Conservation (phyloP, 2,888 invertebrate species). For the Philereme transversata region DNA sequence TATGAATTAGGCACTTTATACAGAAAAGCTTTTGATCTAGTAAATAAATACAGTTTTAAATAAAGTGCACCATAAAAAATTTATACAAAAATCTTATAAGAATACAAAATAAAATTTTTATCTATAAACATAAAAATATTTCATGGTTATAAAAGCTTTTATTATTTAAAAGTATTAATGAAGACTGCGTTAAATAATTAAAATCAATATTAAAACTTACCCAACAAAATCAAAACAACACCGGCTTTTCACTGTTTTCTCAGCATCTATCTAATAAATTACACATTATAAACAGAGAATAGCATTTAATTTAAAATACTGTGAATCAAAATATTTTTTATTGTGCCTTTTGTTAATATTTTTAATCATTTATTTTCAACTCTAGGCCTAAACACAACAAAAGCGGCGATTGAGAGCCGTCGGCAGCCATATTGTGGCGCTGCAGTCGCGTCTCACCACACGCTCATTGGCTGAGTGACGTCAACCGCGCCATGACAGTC, state of each 20-base stretch:
- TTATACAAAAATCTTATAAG: no score
- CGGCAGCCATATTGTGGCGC: slow-evolving; percentile 83
- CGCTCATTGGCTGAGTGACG: slow-evolving; percentile 81
- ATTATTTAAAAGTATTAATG: neutral
- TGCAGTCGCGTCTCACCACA: slow-evolving; percentile 68
- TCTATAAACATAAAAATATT: no score
- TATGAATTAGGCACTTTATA: no score
- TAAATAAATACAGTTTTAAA: no score
- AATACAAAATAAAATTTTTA: no score
- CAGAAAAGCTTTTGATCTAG: no score
- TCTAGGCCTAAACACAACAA: slow-evolving; percentile 79
- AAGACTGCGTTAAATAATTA: slow-evolving; percentile 14
- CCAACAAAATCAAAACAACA: slow-evolving; percentile 48
- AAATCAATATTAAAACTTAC: slow-evolving; percentile 46
- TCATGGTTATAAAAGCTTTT: no score
- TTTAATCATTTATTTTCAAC: slow-evolving; percentile 55
- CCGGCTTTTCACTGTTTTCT: slow-evolving; percentile 45
- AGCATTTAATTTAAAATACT: slow-evolving; percentile 7
- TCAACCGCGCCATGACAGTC: slow-evolving; percentile 79
- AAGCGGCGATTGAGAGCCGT: slow-evolving; percentile 73
- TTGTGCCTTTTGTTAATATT: slow-evolving; percentile 37
- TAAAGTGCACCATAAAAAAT: no score
- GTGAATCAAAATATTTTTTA: slow-evolving; percentile 26
- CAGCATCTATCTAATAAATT: slow-evolving; percentile 16
- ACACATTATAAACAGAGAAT: slow-evolving; percentile 13